phyloP scores from a whole-genome alignment of 2,797 vertebrate genomes.

The Silurus lanzhouensis region DNA sequence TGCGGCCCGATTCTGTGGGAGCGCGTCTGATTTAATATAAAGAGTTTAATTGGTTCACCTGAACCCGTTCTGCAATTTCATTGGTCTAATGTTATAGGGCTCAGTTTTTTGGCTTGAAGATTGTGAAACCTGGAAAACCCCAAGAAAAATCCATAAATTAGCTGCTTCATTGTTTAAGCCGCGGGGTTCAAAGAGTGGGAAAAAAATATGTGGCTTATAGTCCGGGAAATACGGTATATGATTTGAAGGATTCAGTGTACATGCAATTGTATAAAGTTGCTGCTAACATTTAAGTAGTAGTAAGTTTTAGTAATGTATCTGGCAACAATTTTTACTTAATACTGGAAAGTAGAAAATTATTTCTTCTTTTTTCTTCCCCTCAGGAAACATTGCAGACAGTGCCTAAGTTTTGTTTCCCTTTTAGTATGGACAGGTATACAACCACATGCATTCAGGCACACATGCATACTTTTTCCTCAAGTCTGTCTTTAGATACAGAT shows the following conservation, averaged over 20 bases:
- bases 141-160: no score
- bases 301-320: slow-evolving; percentile 17
- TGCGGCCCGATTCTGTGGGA: no score
- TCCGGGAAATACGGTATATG: background rate
- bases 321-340: no score
- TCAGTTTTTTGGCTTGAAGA: no score
- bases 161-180: no score
- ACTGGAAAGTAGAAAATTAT: slow-evolving; percentile 25
- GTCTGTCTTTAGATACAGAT: background rate
- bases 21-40: no score
- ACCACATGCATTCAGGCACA: background rate
- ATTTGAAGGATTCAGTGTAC: background rate
- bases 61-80: no score
- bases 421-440: slow-evolving; percentile 85
- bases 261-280: background rate
- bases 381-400: slow-evolving; percentile 97
- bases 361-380: background rate
- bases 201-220: background rate
- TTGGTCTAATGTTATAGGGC: no score
- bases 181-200: no score
- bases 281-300: background rate
- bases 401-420: slow-evolving; percentile 91
- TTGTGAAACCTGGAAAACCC: no score
- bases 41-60: no score
- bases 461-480: background rate